Conservation (phyloP, 1,140 invertebrate species). For the Hormaphis cornu region DNA sequence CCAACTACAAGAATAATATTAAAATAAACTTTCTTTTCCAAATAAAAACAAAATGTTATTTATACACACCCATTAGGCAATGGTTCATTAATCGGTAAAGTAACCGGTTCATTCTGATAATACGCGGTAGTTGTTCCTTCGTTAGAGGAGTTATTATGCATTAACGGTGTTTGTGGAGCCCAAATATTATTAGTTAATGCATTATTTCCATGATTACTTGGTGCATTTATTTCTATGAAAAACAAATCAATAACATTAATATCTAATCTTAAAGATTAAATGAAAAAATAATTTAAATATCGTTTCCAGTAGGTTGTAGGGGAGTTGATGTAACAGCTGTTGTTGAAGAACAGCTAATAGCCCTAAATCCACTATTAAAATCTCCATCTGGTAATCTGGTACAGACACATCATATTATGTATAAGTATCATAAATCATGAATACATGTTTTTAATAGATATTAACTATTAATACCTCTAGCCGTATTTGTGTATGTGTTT, state of each 20-base stretch:
- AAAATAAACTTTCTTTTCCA: neutral
- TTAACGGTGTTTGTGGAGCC: neutral
- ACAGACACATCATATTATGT: neutral
- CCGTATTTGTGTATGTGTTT: neutral
- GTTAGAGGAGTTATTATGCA: neutral
- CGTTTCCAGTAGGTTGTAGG: neutral
- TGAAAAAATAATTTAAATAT: neutral
- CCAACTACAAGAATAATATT: slow-evolving; percentile 50
- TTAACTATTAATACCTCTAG: neutral
- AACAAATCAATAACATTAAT: neutral
- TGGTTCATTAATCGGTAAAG: slow-evolving; percentile 57
- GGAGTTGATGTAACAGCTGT: slow-evolving; percentile 35
- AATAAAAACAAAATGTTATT: neutral
- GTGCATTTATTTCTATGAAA: neutral
- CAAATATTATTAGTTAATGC: neutral
- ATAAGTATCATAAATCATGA: neutral
- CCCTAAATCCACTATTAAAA: slow-evolving; percentile 58
- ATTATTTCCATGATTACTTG: neutral
- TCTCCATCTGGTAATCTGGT: slow-evolving; percentile 42
- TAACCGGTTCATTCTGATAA: slow-evolving; percentile 35
- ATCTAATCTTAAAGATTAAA: neutral
- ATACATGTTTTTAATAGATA: neutral
- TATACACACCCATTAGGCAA: slow-evolving; percentile 56
- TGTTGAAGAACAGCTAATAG: slow-evolving; percentile 52
- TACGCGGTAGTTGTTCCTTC: neutral